phyloP scores from a whole-genome alignment of 2,888 invertebrate genomes.

The Chrysolina oricalcia region DNA sequence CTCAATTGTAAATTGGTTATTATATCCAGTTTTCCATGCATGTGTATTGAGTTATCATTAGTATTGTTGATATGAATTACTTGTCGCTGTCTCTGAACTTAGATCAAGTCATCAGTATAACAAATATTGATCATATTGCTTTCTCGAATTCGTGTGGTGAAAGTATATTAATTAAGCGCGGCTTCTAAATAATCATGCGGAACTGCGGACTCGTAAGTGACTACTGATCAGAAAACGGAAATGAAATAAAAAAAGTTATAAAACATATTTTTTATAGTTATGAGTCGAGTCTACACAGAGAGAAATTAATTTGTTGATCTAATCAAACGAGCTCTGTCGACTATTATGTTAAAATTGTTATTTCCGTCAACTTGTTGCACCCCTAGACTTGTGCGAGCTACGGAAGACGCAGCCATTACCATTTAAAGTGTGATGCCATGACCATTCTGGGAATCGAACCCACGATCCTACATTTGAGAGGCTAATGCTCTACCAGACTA shows the following conservation, averaged over 20 bases:
- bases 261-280: no score
- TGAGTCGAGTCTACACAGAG: no score
- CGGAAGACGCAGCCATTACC: no score
- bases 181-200: not conserved
- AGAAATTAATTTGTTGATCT: no score
- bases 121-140: not conserved
- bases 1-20: not conserved
- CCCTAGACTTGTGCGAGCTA: no score
- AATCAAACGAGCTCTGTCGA: no score
- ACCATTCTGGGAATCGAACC: no score
- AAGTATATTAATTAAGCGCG: not conserved
- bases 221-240: not conserved
- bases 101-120: slow-evolving; percentile 9
- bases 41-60: not conserved
- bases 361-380: no score
- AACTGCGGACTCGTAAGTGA: not conserved
- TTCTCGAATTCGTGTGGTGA: not conserved
- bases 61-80: not conserved
- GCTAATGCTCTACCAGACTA: no score
- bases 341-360: no score
- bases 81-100: not conserved
- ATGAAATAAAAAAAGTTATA: not conserved
- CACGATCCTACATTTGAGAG: no score
- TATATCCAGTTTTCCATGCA: not conserved
- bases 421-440: no score